Conservation (phyloP, 2,888 invertebrate species). For the Pollenia labialis region DNA sequence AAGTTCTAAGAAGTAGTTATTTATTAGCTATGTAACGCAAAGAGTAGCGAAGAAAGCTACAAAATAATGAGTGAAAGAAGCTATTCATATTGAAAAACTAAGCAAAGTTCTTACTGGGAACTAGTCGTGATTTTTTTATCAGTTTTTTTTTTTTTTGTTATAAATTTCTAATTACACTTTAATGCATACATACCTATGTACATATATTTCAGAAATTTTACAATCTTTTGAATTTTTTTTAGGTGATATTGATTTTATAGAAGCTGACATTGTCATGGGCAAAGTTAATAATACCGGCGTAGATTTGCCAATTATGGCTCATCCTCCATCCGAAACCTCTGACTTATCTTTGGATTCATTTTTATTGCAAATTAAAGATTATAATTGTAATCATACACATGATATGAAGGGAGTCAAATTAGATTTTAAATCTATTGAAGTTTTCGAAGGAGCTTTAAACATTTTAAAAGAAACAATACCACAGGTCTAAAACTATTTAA, state of each 20-base stretch:
- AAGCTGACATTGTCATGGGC: slow-evolving; percentile 93
- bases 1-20: no score
- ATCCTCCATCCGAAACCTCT: slow-evolving; percentile 90
- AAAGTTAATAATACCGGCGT: slow-evolving; percentile 84
- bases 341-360: slow-evolving; percentile 91
- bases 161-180: no score
- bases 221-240: neutral
- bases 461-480: slow-evolving; percentile 83
- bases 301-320: slow-evolving; percentile 92
- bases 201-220: neutral
- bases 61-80: no score
- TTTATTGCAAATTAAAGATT: slow-evolving; percentile 86
- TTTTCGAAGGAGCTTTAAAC: slow-evolving; percentile 86
- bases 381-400: slow-evolving; percentile 82
- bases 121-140: no score
- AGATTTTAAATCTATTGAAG: slow-evolving; percentile 93
- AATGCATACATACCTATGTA: no score
- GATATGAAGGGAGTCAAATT: slow-evolving; percentile 91
- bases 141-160: no score
- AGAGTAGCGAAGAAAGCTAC: no score
- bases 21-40: no score
- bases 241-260: slow-evolving; percentile 90
- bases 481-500: slow-evolving; percentile 79
- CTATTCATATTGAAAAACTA: no score
- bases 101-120: no score